These are phyloP conservation scores for Drosophila baimaii DNA, from an alignment of 1,140 invertebrate genomes.

Conservation along the genomic window DNA sequence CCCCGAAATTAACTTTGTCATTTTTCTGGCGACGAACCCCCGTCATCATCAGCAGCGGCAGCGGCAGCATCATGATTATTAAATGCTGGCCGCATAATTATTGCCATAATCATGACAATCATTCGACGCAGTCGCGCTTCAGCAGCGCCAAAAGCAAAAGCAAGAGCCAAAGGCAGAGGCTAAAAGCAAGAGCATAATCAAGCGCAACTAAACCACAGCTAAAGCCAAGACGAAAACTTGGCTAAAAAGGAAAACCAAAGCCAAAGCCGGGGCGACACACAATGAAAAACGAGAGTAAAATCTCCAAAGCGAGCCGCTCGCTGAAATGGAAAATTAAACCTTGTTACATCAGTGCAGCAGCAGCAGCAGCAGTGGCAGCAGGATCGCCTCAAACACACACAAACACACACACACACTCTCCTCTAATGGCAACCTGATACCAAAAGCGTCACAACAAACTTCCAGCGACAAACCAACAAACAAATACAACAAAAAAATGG, in stretches of 20 bases:
- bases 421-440: conserved; percentile 72
- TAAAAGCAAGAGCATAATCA: conserved; percentile 60
- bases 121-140: conserved; percentile 62
- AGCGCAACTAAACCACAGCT: conserved; percentile 64
- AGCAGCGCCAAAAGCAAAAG: conserved; percentile 38
- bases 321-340: conserved; percentile 84
- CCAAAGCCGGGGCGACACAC: conserved; percentile 59
- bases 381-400: conserved; percentile 53
- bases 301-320: conserved; percentile 75
- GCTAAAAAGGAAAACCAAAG: conserved; percentile 48
- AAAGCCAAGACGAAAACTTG: conserved; percentile 34
- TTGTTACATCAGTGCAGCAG: conserved; percentile 80
- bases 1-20: conserved; percentile 68
- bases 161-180: conserved; percentile 29
- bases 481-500: conserved; percentile 39
- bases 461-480: conserved; percentile 39
- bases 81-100: conserved; percentile 65
- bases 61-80: conserved; percentile 41
- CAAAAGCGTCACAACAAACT: conserved; percentile 76
- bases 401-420: conserved; percentile 43
- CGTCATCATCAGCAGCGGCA: conserved; percentile 46
- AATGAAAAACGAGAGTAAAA: conserved; percentile 83
- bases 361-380: conserved; percentile 60
- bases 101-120: conserved; percentile 67
- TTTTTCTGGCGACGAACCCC: conserved; percentile 59